Base-by-base conservation (phyloP, 2,888 invertebrate species). In the Prionchulus punctatus region DNA sequence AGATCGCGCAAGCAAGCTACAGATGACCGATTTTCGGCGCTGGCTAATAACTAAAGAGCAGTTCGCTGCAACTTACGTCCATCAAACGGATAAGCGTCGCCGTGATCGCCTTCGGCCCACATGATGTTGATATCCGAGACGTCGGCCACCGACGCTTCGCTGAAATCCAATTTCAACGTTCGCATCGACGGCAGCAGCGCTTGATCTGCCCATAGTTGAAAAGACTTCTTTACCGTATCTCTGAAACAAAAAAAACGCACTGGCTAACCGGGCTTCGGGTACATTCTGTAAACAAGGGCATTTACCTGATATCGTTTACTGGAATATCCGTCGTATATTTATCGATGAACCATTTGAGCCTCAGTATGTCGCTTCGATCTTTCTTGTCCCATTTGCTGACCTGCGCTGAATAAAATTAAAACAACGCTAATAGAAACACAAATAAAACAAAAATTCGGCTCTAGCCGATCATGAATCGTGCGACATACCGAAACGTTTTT, bases 81-180 rank as follows among this genome's bases (percentile, higher is more conserved):
- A 31, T 53, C 53, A 36, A 55, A 60, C 26, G 51, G 51, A 30
- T 54, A 60, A n/a, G 28, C 26, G 23, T 59, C 59, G 23, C 57
- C 60, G 45, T 58, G 58, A 27, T 64, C 61, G 18, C 67, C 69
- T 49, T 77, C 76, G 1, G 79, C 82, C 73, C 86, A 87, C 1
- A 79, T 78, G 25, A 86, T 78, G 56, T 81, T 78, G 60, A 87
- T 85, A 68, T 86, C 85, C 0, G 85, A 84, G 7, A 77, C 73
- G n/a, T 57, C 64, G 1, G 77, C 77, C 69, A 21, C 75, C 67
- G 58, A 15, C 1, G 67, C 67, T 58, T 69, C 69, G 30, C 60
- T 62, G 59, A 69, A 69, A 1, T 61, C 60, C 49, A 67, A 59
- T 18, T 71, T 67, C 70, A 84, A 83, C 54, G 67, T 73, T 3